Conservation (phyloP, 1,140 invertebrate species). For the Olivierus martensii region DNA sequence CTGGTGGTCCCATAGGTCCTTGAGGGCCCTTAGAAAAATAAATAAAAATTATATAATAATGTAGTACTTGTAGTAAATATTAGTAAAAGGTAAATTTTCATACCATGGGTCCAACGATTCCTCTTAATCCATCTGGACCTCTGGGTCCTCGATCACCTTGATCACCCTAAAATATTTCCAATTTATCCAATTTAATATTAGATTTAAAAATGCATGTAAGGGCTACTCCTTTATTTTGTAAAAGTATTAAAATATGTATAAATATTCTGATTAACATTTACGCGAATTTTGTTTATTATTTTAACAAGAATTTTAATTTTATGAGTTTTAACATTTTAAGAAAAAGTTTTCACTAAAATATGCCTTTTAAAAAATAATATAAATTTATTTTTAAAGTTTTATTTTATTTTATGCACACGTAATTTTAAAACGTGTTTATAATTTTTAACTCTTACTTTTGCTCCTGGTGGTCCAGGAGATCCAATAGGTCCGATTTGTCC, state of each 20-base stretch:
- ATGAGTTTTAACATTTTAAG: too few relatives aligned
- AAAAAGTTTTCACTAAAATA: too few relatives aligned
- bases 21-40: conserved; percentile 1
- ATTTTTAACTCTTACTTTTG: not conserved
- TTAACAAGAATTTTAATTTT: too few relatives aligned
- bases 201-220: not conserved
- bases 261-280: too few relatives aligned
- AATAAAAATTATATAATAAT: not conserved
- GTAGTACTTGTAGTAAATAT: not conserved
- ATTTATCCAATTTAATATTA: not conserved
- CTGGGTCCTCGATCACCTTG: conserved; percentile 6
- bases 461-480: not conserved
- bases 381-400: too few relatives aligned
- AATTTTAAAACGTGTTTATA: not conserved
- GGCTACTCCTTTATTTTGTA: too few relatives aligned
- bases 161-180: conserved; percentile 3
- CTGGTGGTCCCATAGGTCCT: conserved; percentile 7
- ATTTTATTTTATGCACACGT: too few relatives aligned
- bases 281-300: too few relatives aligned
- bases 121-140: conserved; percentile 13
- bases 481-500: not conserved
- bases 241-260: too few relatives aligned
- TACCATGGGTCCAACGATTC: conserved; percentile 6
- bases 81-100: not conserved
- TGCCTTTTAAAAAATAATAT: too few relatives aligned